Conservation (phyloP, 2,888 invertebrate genomes). For the Oligia latruncula region DNA sequence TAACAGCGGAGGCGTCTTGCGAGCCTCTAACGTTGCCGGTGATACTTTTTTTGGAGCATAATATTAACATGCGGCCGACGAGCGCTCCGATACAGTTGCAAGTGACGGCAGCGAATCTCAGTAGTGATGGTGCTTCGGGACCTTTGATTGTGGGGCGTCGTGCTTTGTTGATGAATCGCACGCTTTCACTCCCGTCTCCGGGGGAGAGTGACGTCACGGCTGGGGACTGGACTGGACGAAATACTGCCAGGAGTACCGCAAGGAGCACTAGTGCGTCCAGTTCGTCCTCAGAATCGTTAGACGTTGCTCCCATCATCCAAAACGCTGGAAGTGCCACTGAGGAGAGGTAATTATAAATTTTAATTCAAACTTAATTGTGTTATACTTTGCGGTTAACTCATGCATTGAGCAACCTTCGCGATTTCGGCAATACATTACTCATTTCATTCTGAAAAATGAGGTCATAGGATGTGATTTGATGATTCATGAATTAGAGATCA, state of each 20-base stretch:
- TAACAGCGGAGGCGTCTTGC: slow-evolving; percentile 77
- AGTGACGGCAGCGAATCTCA: slow-evolving; percentile 87
- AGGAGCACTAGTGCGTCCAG: slow-evolving; percentile 84
- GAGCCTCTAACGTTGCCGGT: slow-evolving; percentile 86
- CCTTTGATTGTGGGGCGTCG: slow-evolving; percentile 86
- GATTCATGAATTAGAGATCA: slow-evolving; percentile 58
- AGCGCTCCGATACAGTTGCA: slow-evolving; percentile 87
- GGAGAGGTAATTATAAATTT: slow-evolving; percentile 78
- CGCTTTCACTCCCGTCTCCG: slow-evolving; percentile 85
- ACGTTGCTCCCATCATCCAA: slow-evolving; percentile 74
- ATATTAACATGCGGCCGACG: slow-evolving; percentile 86
- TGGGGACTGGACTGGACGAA: slow-evolving; percentile 84
- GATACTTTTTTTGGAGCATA: slow-evolving; percentile 86
- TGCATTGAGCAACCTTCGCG: slow-evolving; percentile 48
- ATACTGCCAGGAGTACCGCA: slow-evolving; percentile 80
- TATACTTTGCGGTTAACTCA: slow-evolving; percentile 32
- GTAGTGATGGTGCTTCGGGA: slow-evolving; percentile 82
- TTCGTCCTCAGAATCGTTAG: slow-evolving; percentile 84
- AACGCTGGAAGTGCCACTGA: slow-evolving; percentile 77
- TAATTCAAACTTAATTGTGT: slow-evolving; percentile 21
- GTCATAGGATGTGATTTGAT: slow-evolving; percentile 68
- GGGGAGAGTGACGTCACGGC: slow-evolving; percentile 84
- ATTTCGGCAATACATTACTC: slow-evolving; percentile 61
- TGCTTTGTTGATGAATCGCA: slow-evolving; percentile 85
- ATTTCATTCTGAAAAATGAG: slow-evolving; percentile 67